These are phyloP conservation scores for Stenotaenia linearis DNA, from an alignment of 2,888 invertebrate species.

Conservation along the genomic window DNA sequence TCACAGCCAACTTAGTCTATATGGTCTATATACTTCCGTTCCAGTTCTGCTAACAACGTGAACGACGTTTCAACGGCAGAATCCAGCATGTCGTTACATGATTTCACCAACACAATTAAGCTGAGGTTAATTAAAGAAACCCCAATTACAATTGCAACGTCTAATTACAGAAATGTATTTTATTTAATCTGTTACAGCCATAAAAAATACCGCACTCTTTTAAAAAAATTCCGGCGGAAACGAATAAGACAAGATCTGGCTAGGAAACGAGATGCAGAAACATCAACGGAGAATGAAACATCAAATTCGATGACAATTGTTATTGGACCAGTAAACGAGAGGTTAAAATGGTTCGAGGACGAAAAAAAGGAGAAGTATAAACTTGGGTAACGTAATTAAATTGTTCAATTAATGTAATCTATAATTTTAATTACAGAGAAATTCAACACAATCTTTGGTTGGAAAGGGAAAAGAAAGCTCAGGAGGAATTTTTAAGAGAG, in stretches of 20 bases:
- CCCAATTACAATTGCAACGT: too few species aligned
- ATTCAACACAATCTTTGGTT: constrained; percentile 29
- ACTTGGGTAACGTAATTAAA: too few species aligned
- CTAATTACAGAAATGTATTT: too few species aligned
- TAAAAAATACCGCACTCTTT: not conserved
- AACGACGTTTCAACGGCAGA: too few species aligned
- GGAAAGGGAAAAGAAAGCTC: constrained; percentile 16
- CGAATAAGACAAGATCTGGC: not conserved
- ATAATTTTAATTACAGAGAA: constrained; percentile 27
- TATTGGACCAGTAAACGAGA: not conserved
- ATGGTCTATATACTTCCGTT: too few species aligned
- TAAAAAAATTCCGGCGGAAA: constrained; percentile 19
- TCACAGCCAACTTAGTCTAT: too few species aligned
- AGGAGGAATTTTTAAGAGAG: constrained; percentile 9
- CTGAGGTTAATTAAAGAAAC: too few species aligned
- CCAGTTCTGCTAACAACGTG: too few species aligned
- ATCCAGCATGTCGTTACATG: not conserved
- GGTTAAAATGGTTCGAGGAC: not conserved
- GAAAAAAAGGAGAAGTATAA: not conserved
- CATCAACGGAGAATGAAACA: not conserved
- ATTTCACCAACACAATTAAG: not conserved
- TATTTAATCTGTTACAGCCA: not conserved
- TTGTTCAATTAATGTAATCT: too few species aligned
- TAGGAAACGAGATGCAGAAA: not conserved
- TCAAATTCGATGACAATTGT: not conserved